Percentiles rank a stretch among this genome's conserved stretches.
These are phyloP conservation scores for Pelecanus crispus DNA, from an alignment of 2,113 vertebrate genomes.

Conservation along the genomic window DNA sequence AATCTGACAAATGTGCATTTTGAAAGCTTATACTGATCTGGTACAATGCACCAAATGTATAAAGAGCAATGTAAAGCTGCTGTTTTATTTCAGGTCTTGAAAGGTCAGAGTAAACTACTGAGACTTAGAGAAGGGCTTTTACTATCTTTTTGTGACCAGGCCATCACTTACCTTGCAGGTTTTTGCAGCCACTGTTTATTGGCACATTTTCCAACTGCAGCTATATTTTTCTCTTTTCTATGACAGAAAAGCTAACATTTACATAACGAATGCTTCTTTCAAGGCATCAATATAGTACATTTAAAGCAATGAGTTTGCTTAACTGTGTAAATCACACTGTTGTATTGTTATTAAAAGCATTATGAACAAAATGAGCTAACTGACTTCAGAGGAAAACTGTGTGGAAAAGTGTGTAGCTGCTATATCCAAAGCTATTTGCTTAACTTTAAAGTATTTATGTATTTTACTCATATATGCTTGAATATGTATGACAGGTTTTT, in stretches of 20 bases:
- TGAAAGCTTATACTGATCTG: neutral
- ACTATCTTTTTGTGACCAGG: neutral
- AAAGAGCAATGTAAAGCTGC: neutral
- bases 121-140: neutral
- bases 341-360: neutral
- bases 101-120: neutral
- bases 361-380: neutral
- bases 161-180: neutral
- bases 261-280: neutral
- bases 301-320: neutral
- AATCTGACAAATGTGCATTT: neutral
- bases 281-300: neutral
- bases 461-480: neutral
- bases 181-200: neutral
- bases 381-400: neutral
- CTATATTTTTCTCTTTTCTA: neutral
- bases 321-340: neutral
- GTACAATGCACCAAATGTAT: neutral
- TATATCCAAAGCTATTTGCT: neutral
- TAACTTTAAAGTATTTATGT: neutral
- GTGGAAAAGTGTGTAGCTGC: neutral
- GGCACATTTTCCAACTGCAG: neutral
- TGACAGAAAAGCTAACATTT: neutral
- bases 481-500: neutral
- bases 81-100: neutral